Percentiles rank a stretch among this genome's conserved stretches.
These are phyloP conservation scores for Platycheirus albimanus DNA, from an alignment of 2,888 invertebrate genomes.

Conservation along the genomic window DNA sequence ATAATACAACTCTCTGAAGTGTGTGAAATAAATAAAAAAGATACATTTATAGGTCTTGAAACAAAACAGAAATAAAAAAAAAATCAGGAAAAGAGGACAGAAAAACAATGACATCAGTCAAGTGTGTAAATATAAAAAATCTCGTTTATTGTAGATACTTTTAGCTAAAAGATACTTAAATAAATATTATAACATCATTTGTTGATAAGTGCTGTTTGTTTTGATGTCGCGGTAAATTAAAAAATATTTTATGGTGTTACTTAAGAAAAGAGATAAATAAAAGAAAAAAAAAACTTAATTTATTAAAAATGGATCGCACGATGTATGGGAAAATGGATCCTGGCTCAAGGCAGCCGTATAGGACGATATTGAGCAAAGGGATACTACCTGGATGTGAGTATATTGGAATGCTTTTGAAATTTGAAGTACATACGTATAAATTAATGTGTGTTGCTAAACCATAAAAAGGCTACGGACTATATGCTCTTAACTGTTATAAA, in stretches of 20 bases:
- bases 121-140: slow-evolving; percentile 8
- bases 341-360: slow-evolving; percentile 92
- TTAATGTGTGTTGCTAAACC: too few species aligned
- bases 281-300: too few species aligned
- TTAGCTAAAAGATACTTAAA: slow-evolving; percentile 12
- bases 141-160: too few species aligned
- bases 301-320: slow-evolving; percentile 90
- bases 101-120: slow-evolving; percentile 11
- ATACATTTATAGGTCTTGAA: background rate
- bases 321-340: slow-evolving; percentile 95
- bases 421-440: too few species aligned
- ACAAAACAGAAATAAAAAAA: background rate
- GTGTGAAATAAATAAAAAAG: slow-evolving; percentile 2
- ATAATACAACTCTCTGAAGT: background rate
- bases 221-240: slow-evolving; percentile 16
- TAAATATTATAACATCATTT: background rate
- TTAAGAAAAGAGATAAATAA: slow-evolving; percentile 4
- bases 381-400: slow-evolving; percentile 94
- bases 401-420: background rate
- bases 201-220: slow-evolving; percentile 1
- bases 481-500: too few species aligned
- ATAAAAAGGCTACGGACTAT: too few species aligned
- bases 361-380: slow-evolving; percentile 91
- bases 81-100: background rate
- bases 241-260: slow-evolving; percentile 10